These are phyloP conservation scores for Peromyscus nudipes DNA, from an alignment of 2,797 vertebrate genomes.

Conservation along the genomic window DNA sequence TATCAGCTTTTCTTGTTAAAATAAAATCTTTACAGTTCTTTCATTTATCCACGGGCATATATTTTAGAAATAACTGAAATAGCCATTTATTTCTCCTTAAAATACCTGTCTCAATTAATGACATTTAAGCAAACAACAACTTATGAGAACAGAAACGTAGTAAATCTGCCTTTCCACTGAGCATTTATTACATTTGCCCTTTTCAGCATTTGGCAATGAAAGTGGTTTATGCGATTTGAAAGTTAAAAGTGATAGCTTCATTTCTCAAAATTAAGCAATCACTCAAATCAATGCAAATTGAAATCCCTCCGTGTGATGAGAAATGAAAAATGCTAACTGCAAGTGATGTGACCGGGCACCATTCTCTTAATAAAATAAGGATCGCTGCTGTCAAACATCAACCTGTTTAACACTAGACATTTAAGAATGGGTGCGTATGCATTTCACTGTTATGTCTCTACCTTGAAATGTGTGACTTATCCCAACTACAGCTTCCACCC, in stretches of 20 bases:
- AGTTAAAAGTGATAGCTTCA: slow-evolving; percentile 76
- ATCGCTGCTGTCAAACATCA: background rate
- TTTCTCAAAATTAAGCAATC: slow-evolving; percentile 83
- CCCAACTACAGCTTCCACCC: background rate
- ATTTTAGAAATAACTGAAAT: slow-evolving; percentile 47
- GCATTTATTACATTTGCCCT: slow-evolving; percentile 84
- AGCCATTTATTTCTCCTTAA: slow-evolving; percentile 24
- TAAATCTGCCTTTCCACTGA: slow-evolving; percentile 75
- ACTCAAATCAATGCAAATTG: slow-evolving; percentile 74
- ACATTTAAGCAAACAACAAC: slow-evolving; percentile 55
- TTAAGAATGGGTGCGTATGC: background rate
- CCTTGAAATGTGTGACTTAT: too few species aligned
- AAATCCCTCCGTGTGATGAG: slow-evolving; percentile 60
- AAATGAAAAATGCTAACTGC: slow-evolving; percentile 68
- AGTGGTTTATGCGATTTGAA: slow-evolving; percentile 77
- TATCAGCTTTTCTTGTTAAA: background rate
- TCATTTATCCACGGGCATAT: background rate
- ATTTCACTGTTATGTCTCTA: background rate
- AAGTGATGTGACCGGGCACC: background rate
- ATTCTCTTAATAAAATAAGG: background rate
- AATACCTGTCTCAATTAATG: slow-evolving; percentile 30
- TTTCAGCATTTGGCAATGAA: slow-evolving; percentile 77
- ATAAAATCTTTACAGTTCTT: background rate
- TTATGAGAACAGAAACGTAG: slow-evolving; percentile 58
- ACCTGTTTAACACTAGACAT: background rate